These are phyloP conservation scores for Peromyscus attwateri DNA, from an alignment of 2,797 vertebrate genomes.

Conservation along the genomic window DNA sequence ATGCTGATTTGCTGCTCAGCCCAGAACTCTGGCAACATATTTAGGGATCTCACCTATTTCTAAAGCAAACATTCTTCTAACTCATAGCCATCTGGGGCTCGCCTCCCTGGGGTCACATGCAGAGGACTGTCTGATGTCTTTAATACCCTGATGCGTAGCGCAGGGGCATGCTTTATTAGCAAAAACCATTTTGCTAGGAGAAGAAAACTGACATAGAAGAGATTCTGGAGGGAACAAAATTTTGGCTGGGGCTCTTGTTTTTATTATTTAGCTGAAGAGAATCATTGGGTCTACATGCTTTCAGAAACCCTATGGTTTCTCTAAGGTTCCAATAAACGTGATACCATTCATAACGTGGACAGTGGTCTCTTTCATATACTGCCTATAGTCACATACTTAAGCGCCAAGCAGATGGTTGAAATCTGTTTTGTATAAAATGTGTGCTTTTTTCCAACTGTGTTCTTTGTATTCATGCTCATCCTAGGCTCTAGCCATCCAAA, in stretches of 20 bases:
- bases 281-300: conserved; percentile 81
- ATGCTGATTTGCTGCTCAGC: conserved; percentile 87
- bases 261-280: conserved; percentile 85
- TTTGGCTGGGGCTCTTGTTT: conserved; percentile 83
- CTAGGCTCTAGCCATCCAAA: conserved; percentile 89
- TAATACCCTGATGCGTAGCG: conserved; percentile 83
- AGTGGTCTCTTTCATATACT: conserved; percentile 89
- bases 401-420: conserved; percentile 90
- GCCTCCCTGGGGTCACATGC: conserved; percentile 83
- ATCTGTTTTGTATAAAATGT: conserved; percentile 90
- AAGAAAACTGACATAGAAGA: conserved; percentile 75
- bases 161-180: conserved; percentile 80
- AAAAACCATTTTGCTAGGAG: conserved; percentile 67
- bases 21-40: conserved; percentile 86
- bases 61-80: conserved; percentile 89
- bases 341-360: conserved; percentile 89
- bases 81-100: conserved; percentile 89
- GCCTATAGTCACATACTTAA: conserved; percentile 86
- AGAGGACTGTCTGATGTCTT: conserved; percentile 78
- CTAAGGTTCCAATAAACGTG: conserved; percentile 87
- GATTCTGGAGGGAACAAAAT: conserved; percentile 72
- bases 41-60: conserved; percentile 84
- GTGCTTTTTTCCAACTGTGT: conserved; percentile 84
- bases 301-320: conserved; percentile 84
- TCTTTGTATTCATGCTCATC: conserved; percentile 89